phyloP scores from a whole-genome alignment of 2,113 vertebrate species.

The Ammodramus savannarum region DNA sequence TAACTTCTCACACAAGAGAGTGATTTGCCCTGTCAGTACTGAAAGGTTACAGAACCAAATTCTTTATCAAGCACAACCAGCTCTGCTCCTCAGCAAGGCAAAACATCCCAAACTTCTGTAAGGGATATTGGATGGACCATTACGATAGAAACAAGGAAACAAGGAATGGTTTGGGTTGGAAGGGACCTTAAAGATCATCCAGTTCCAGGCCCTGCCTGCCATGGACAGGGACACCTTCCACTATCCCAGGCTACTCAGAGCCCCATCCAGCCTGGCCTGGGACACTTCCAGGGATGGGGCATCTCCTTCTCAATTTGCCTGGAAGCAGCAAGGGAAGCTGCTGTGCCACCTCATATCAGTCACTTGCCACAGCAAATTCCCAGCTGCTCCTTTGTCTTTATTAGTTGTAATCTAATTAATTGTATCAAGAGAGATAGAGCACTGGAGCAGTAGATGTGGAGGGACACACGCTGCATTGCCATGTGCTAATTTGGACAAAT shows the following conservation, averaged over 20 bases:
- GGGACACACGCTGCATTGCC: fast-evolving
- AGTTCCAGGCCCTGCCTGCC: no score
- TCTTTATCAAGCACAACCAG: not conserved
- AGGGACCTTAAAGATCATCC: not conserved
- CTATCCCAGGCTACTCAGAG: not conserved
- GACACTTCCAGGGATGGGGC: not conserved
- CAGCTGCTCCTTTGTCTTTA: not conserved
- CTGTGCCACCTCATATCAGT: not conserved
- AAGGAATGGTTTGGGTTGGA: not conserved
- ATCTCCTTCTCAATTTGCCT: not conserved
- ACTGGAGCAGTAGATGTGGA: fast-evolving
- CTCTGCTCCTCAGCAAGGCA: not conserved
- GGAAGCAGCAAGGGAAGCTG: not conserved
- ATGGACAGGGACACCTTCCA: not conserved
- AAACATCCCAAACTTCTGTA: fast-evolving
- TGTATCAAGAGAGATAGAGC: not conserved
- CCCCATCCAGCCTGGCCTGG: not conserved
- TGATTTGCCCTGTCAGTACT: not conserved
- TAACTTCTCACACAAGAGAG: not conserved
- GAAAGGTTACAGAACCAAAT: not conserved
- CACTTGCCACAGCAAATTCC: not conserved
- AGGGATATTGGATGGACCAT: fast-evolving
- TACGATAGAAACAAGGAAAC: not conserved
- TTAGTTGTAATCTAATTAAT: not conserved
- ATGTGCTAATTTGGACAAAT: not conserved